Percentiles rank a stretch among this genome's conserved stretches.
Evolutionary conservation across 2,113 vertebrate genomes (phyloP).

Genomic region (Osmerus eperlanus): DNA sequence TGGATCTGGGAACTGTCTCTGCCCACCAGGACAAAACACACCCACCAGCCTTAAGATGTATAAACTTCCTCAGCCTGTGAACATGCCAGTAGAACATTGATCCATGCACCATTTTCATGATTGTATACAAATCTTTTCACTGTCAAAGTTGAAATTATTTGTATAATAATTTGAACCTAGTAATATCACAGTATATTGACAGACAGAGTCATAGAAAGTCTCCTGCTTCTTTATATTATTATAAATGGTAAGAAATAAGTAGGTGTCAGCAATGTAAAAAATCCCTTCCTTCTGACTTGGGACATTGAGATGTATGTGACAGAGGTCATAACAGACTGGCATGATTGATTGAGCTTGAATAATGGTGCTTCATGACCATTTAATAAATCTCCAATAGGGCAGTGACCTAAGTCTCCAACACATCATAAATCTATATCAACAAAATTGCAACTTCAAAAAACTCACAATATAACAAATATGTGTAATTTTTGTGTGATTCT

Average conservation of each 20-base stretch:
- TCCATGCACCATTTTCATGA: slow-evolving; percentile 13
- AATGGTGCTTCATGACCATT: slow-evolving; percentile 61
- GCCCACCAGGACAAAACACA: slow-evolving; percentile 71
- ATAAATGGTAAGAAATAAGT: neutral
- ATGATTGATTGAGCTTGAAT: slow-evolving; percentile 67
- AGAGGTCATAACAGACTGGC: slow-evolving; percentile 53
- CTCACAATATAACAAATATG: slow-evolving; percentile 50
- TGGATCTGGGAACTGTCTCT: slow-evolving; percentile 71
- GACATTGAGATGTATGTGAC: slow-evolving; percentile 55
- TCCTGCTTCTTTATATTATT: neutral
- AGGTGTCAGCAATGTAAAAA: slow-evolving; percentile 11
- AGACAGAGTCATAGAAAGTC: too few species aligned
- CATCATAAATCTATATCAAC: slow-evolving; percentile 72
- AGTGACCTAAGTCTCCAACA: slow-evolving; percentile 68
- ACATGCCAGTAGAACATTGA: slow-evolving; percentile 41
- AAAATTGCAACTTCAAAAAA: slow-evolving; percentile 63
- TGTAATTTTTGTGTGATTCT: slow-evolving; percentile 54
- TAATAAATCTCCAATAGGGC: slow-evolving; percentile 72
- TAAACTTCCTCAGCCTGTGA: slow-evolving; percentile 47
- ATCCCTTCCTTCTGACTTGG: slow-evolving; percentile 25
- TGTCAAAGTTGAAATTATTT: too few species aligned
- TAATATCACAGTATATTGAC: too few species aligned
- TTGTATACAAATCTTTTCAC: too few species aligned
- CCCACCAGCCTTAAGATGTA: slow-evolving; percentile 56
- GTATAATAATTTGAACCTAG: too few species aligned